Evolutionary conservation across 2,888 invertebrate species (phyloP).

Genomic region (Phymatocera aterrima): DNA sequence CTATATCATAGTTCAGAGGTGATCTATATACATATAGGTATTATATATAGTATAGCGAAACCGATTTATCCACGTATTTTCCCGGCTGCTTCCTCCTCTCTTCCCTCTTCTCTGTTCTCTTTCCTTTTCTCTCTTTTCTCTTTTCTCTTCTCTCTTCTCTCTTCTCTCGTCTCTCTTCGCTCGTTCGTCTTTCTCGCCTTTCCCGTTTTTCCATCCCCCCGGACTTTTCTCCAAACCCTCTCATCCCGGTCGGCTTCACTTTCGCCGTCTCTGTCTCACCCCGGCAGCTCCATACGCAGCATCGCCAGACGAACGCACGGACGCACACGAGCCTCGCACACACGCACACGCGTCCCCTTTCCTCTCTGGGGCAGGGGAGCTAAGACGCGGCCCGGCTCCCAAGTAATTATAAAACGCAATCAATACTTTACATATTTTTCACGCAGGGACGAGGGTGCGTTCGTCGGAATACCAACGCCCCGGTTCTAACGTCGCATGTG

Average conservation of each 20-base stretch:
- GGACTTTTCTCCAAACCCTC: slow-evolving; percentile 58
- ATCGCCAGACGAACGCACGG: slow-evolving; percentile 57
- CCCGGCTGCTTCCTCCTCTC: slow-evolving; percentile 37
- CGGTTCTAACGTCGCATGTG: slow-evolving; percentile 42
- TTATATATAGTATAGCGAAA: neutral
- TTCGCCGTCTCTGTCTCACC: slow-evolving; percentile 43
- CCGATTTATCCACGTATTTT: neutral
- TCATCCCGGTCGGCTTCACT: slow-evolving; percentile 48
- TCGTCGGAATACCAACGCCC: slow-evolving; percentile 46
- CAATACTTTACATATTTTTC: slow-evolving; percentile 75
- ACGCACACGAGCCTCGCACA: slow-evolving; percentile 53
- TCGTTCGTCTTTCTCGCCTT: slow-evolving; percentile 29
- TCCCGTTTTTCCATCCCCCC: slow-evolving; percentile 26
- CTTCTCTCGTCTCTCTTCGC: slow-evolving; percentile 55
- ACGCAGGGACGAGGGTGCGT: slow-evolving; percentile 66
- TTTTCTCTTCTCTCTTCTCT: slow-evolving; percentile 44
- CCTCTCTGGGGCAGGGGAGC: slow-evolving; percentile 66
- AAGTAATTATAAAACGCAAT: slow-evolving; percentile 75
- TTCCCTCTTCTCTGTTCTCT: slow-evolving; percentile 35
- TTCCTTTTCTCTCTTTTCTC: slow-evolving; percentile 39
- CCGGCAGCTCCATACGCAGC: slow-evolving; percentile 50
- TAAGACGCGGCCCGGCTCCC: slow-evolving; percentile 73
- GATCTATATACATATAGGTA: slow-evolving; percentile 3
- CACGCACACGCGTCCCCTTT: slow-evolving; percentile 39
- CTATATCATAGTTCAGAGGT: slow-evolving; percentile 12